These are phyloP conservation scores for Drosophila yooni DNA, from an alignment of 2,888 invertebrate species.

Conservation along the genomic window DNA sequence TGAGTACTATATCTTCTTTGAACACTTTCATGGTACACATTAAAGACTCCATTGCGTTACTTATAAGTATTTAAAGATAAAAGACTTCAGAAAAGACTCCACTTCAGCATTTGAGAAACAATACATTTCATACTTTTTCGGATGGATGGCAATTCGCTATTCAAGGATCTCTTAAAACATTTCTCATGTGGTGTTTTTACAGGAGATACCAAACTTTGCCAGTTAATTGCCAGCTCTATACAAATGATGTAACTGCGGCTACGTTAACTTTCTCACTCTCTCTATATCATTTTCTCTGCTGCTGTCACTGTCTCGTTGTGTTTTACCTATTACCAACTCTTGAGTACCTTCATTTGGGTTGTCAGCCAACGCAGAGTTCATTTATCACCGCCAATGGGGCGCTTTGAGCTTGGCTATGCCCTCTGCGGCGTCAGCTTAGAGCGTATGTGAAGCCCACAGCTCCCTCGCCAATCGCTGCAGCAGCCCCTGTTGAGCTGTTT, in stretches of 20 bases:
- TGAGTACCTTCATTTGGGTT: constrained; percentile 72
- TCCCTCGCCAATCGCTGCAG: background rate
- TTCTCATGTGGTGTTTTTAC: constrained; percentile 29
- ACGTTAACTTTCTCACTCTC: background rate
- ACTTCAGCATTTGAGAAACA: background rate
- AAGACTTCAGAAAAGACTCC: background rate
- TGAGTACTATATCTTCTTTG: background rate
- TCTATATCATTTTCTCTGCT: background rate
- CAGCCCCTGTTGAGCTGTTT: constrained; percentile 9
- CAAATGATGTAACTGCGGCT: constrained; percentile 58
- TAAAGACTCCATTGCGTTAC: background rate
- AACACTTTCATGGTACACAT: background rate
- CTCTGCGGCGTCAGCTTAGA: constrained; percentile 33
- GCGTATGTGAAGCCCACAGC: constrained; percentile 49
- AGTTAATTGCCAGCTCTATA: constrained; percentile 66
- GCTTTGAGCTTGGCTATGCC: constrained; percentile 51
- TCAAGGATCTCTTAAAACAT: constrained; percentile 20
- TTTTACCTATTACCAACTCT: constrained; percentile 22
- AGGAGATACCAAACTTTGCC: constrained; percentile 5
- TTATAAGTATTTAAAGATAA: constrained; percentile 6
- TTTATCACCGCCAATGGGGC: constrained; percentile 66
- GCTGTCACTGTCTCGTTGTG: background rate
- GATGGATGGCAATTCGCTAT: background rate
- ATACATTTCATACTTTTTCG: background rate
- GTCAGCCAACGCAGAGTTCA: constrained; percentile 63